Evolutionary conservation across 2,113 vertebrate species (phyloP).

Genomic region (Podiceps cristatus): DNA sequence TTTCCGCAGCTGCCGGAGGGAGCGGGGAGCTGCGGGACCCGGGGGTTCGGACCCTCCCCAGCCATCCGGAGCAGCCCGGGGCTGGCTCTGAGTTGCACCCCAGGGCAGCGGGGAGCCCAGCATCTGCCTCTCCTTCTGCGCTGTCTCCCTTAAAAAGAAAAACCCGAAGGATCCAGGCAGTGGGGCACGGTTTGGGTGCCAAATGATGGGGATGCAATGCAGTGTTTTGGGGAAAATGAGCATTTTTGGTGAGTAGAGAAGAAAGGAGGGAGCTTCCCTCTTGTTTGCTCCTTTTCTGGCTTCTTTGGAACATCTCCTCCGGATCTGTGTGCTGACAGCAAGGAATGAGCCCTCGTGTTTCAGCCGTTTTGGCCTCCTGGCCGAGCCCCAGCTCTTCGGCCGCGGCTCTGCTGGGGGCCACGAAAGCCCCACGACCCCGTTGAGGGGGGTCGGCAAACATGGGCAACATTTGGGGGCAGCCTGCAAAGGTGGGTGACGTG

Average conservation of each 20-base stretch:
- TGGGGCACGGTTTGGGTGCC: not conserved
- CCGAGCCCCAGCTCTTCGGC: not conserved
- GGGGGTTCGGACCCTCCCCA: not conserved
- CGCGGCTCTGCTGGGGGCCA: rapidly evolving
- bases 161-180: not conserved
- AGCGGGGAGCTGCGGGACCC: rapidly evolving
- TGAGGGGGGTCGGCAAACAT: rapidly evolving
- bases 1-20: not conserved
- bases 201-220: rapidly evolving
- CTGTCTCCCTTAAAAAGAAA: not conserved
- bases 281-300: not conserved
- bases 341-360: not conserved
- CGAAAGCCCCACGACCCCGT: rapidly evolving
- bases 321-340: not conserved
- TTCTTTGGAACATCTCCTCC: not conserved
- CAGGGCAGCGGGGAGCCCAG: rapidly evolving
- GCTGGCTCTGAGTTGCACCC: not conserved
- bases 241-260: not conserved
- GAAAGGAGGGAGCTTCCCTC: not conserved
- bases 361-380: not conserved
- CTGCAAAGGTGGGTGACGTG: not conserved
- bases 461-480: not conserved
- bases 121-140: not conserved
- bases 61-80: rapidly evolving
- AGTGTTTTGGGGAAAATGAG: rapidly evolving